A percentile compares a stretch with the other conserved stretches of the same genome.
Conservation (phyloP, 2,797 vertebrate genomes). For the Rhadinocentrus ornatus region DNA sequence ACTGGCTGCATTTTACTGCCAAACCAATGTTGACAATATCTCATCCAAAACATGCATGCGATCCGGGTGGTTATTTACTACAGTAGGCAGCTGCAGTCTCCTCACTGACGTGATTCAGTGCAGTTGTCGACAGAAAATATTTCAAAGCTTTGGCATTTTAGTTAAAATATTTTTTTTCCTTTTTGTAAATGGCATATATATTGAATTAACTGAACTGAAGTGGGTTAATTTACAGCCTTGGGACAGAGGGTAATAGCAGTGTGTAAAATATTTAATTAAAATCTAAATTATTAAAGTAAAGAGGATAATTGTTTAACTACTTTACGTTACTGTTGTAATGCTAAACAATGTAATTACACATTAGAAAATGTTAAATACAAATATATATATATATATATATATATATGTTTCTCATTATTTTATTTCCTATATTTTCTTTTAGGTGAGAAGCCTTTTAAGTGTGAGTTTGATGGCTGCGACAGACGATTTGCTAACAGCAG, state of each 20-base stretch:
- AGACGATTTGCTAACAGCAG: constrained; percentile 99
- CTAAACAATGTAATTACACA: neutral
- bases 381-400: neutral
- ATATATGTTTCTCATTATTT: neutral
- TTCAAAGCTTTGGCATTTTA: constrained; percentile 19
- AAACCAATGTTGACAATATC: constrained; percentile 49
- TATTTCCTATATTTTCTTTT: constrained; percentile 45
- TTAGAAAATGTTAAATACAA: neutral
- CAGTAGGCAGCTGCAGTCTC: constrained; percentile 45
- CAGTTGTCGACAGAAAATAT: constrained; percentile 60
- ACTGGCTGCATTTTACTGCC: constrained; percentile 4
- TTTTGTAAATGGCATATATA: neutral
- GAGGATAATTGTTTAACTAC: neutral
- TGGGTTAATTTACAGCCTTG: neutral
- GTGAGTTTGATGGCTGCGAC: constrained; percentile 99
- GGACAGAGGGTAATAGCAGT: neutral
- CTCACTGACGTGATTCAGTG: constrained; percentile 39
- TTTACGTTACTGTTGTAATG: neutral
- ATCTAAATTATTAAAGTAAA: neutral
- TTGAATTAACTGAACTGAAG: neutral
- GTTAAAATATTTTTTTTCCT: neutral
- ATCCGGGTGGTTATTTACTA: constrained; percentile 58
- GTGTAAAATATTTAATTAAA: neutral
- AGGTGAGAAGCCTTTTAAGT: constrained; percentile 99
- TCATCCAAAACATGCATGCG: constrained; percentile 56